phyloP scores from a whole-genome alignment of 2,113 vertebrate genomes.

The Athene noctua region DNA sequence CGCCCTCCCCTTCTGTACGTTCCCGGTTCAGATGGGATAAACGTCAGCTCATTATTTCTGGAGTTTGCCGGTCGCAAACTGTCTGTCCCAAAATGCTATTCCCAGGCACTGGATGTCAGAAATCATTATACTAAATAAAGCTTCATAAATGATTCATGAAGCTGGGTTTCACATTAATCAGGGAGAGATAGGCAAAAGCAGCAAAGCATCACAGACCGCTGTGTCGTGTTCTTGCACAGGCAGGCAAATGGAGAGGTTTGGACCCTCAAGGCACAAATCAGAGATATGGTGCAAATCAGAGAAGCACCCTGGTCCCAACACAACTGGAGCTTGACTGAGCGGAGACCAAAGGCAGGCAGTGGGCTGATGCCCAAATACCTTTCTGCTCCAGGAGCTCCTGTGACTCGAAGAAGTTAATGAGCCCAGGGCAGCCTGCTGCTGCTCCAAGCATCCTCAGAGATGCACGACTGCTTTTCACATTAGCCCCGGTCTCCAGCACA shows the following conservation, averaged over 20 bases:
- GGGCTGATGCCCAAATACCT: not conserved
- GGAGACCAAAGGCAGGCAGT: not conserved
- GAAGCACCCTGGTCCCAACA: not conserved
- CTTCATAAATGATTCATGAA: slow-evolving; percentile 51
- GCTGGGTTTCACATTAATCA: slow-evolving; percentile 21
- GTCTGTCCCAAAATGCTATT: slow-evolving; percentile 48
- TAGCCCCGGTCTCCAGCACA: not conserved
- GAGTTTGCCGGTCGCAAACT: slow-evolving; percentile 6
- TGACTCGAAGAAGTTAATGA: not conserved
- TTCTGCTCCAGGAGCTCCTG: slow-evolving; percentile 36
- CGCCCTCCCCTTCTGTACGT: not conserved
- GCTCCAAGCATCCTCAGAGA: not conserved
- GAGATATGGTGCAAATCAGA: not conserved
- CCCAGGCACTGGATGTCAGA: slow-evolving; percentile 59
- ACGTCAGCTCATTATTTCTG: slow-evolving; percentile 44
- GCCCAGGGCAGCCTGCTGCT: not conserved
- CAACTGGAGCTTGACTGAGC: not conserved
- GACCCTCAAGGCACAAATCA: not conserved
- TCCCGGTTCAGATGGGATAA: not conserved
- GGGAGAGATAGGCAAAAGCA: slow-evolving; percentile 4
- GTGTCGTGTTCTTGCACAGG: not conserved
- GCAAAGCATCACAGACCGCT: not conserved
- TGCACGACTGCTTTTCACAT: not conserved
- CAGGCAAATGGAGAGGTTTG: not conserved
- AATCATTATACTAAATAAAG: slow-evolving; percentile 63